Evolutionary conservation across 2,888 invertebrate genomes (phyloP).

Genomic region (Spialia ferax): DNA sequence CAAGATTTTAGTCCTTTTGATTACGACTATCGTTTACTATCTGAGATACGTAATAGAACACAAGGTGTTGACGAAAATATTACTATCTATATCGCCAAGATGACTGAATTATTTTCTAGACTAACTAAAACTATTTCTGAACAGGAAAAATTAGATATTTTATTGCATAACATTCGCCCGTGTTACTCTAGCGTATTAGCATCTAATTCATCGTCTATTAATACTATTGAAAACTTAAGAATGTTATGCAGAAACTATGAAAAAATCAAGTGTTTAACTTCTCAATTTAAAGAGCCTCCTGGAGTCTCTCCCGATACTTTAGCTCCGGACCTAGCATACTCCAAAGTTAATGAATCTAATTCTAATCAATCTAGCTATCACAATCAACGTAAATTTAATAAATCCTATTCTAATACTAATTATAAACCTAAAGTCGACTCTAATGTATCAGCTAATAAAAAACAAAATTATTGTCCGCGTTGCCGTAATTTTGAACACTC

Average conservation of each 20-base stretch:
- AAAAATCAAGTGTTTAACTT: constrained; percentile 35
- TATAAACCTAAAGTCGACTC: neutral
- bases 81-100: constrained; percentile 18
- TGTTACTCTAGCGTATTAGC: constrained; percentile 42
- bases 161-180: constrained; percentile 43
- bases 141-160: constrained; percentile 42
- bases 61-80: constrained; percentile 20
- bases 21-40: constrained; percentile 8
- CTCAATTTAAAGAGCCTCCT: constrained; percentile 41
- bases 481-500: neutral
- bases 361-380: neutral
- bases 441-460: neutral
- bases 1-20: constrained; percentile 5
- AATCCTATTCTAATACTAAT: neutral
- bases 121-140: constrained; percentile 35
- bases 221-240: neutral
- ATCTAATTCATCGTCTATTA: neutral
- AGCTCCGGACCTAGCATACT: constrained; percentile 43
- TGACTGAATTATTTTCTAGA: constrained; percentile 44
- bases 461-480: neutral
- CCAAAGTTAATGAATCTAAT: too few species aligned
- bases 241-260: too few species aligned
- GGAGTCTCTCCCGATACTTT: constrained; percentile 28
- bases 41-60: constrained; percentile 24
- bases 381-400: neutral